Conservation (phyloP, 2,797 vertebrate species). For the Sitta carolinensis region DNA sequence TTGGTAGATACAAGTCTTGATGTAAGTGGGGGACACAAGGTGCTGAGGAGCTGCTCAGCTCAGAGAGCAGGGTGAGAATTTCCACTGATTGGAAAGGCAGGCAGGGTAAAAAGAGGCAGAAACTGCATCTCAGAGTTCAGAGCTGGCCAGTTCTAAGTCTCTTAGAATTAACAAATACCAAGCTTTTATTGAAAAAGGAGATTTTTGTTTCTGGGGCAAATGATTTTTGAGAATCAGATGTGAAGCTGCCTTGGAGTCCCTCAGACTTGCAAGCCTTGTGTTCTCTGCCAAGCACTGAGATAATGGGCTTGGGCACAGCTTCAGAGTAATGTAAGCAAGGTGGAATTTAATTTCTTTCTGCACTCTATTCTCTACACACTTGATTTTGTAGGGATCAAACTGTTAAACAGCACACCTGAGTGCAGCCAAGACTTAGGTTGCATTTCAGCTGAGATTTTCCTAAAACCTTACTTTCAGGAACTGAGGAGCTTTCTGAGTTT, state of each 20-base stretch:
- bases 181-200: background rate
- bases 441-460: background rate
- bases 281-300: background rate
- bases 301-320: background rate
- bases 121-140: background rate
- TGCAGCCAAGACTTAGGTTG: background rate
- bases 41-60: background rate
- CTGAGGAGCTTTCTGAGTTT: background rate
- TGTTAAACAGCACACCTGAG: background rate
- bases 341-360: background rate
- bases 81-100: background rate
- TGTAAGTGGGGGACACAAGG: background rate
- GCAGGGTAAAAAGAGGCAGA: background rate
- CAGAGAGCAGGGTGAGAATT: background rate
- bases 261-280: background rate
- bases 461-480: background rate
- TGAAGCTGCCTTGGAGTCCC: background rate
- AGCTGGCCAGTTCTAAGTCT: background rate
- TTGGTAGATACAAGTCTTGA: rapidly evolving
- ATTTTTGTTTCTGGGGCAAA: background rate
- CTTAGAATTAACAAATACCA: background rate
- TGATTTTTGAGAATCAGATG: background rate
- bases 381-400: background rate
- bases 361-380: background rate
- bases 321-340: background rate